Evolutionary conservation across 1,140 invertebrate genomes (phyloP), one percentile per base, ranked within the genome.

Genomic region (Drosophila kohkoa): DNA sequence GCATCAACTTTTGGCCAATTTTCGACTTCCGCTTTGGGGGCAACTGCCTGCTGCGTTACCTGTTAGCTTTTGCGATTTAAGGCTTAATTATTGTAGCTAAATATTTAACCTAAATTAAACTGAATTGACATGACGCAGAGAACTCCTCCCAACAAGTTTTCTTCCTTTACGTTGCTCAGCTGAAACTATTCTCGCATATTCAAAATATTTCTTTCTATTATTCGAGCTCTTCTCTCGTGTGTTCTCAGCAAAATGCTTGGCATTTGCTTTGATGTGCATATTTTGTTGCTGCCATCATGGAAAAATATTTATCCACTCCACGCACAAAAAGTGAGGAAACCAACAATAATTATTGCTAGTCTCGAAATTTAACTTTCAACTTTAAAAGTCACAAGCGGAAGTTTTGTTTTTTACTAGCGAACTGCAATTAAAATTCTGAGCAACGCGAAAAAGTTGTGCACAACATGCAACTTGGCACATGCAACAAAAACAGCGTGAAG

Each of bases 31-130:
- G 57, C n/a, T 28, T 28, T 59, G n/a, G 41, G 41, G 38, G 57
- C 57, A 46, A 43, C 7, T 43, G 16, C 35, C 57, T 46, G 10
- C 41, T 30, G 7, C 8, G 38, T 45, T 59, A 28, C 38, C 55
- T 45, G 38, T 48, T 58, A 20, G 58, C 65, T 58, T 48, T 48
- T 25, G 16, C 25, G 65, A 67, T 67, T 66, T 20, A 67, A 58
- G 41, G 28, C 64, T 58, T 58, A 67, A 55, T 71, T 49, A 66
- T 57, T 43, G 16, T 41, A 28, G 2, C 8, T 6, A 64, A 70
- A 70, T 70, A 71, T 55, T 48, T 38, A 35, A 15, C 25, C 11
- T 8, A 13, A 51, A 28, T 63, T 63, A 38, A 46, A n/a, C 54
- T 4, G 28, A 30, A 52, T 30, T 38, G 15, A 35, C 15, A 41